Percentiles rank a stretch among this genome's conserved stretches.
These are phyloP conservation scores for Steromphala cineraria DNA, from an alignment of 2,888 invertebrate species.

Conservation along the genomic window DNA sequence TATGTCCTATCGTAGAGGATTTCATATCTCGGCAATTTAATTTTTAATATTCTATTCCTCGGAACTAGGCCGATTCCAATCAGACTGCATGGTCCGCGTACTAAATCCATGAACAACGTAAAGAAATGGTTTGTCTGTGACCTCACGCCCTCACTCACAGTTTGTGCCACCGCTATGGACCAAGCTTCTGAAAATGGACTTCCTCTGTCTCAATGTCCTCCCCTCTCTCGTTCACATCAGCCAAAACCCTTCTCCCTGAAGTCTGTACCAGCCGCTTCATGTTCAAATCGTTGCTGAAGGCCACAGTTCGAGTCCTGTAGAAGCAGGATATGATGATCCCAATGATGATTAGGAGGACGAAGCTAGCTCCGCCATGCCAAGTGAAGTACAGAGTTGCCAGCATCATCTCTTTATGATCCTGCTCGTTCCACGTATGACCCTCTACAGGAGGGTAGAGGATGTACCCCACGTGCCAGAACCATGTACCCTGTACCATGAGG, in stretches of 20 bases:
- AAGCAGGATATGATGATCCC: slow-evolving; percentile 56
- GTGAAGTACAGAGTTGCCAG: slow-evolving; percentile 75
- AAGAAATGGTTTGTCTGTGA: no score
- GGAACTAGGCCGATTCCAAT: no score
- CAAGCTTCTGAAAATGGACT: no score
- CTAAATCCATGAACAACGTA: no score
- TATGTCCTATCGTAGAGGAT: no score
- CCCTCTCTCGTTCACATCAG: no score
- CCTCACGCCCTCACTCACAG: no score
- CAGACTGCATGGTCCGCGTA: no score
- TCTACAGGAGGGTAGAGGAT: slow-evolving; percentile 76
- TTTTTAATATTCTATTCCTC: no score
- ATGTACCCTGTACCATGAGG: slow-evolving; percentile 77
- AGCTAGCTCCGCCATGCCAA: slow-evolving; percentile 65
- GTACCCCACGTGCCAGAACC: slow-evolving; percentile 78
- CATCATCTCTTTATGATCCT: slow-evolving; percentile 76
- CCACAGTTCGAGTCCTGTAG: not conserved
- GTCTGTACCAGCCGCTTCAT: slow-evolving; percentile 61
- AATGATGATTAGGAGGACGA: slow-evolving; percentile 61
- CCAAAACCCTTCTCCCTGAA: not conserved
- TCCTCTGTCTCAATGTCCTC: no score
- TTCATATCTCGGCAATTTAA: no score
- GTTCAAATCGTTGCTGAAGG: slow-evolving; percentile 39
- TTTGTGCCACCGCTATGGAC: no score
- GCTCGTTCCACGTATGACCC: slow-evolving; percentile 71